These are phyloP conservation scores for Calyptommatus sinebrachiatus DNA, from an alignment of 2,113 vertebrate species.

Conservation along the genomic window DNA sequence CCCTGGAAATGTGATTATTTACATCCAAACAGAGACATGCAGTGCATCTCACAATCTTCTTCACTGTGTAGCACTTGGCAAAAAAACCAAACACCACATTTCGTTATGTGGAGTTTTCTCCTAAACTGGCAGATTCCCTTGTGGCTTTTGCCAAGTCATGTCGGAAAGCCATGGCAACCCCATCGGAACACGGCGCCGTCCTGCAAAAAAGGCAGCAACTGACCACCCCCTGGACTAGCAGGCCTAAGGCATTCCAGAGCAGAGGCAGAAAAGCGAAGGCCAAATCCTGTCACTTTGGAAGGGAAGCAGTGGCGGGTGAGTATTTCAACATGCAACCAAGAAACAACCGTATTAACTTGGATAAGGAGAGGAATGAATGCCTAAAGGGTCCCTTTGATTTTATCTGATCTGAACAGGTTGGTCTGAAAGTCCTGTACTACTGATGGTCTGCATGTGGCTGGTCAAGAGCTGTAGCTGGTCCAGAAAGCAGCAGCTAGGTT, in stretches of 20 bases:
- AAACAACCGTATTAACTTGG: conserved; percentile 3
- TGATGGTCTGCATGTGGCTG: too few species aligned
- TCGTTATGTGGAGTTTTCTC: neutral
- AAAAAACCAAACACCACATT: conserved; percentile 5
- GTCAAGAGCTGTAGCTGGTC: too few species aligned
- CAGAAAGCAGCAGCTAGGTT: too few species aligned
- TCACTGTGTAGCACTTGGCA: conserved; percentile 36
- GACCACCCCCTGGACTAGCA: conserved; percentile 4
- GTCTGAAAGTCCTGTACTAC: too few species aligned
- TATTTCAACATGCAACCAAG: conserved; percentile 33
- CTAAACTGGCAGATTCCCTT: conserved; percentile 26
- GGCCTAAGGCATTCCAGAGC: conserved; percentile 13
- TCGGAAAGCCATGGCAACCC: conserved; percentile 65
- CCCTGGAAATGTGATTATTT: conserved; percentile 24
- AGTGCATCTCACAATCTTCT: conserved; percentile 25
- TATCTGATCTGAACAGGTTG: too few species aligned
- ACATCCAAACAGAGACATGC: conserved; percentile 42
- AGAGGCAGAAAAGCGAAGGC: conserved; percentile 20
- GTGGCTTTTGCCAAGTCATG: conserved; percentile 42
- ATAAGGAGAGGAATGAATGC: neutral
- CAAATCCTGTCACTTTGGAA: neutral
- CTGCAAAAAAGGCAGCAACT: conserved; percentile 41
- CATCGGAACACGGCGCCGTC: conserved; percentile 54
- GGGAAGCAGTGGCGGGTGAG: conserved; percentile 19
- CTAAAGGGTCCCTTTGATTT: too few species aligned